Evolutionary conservation across 2,888 invertebrate genomes (phyloP).

Genomic region (Apodemia mormo): DNA sequence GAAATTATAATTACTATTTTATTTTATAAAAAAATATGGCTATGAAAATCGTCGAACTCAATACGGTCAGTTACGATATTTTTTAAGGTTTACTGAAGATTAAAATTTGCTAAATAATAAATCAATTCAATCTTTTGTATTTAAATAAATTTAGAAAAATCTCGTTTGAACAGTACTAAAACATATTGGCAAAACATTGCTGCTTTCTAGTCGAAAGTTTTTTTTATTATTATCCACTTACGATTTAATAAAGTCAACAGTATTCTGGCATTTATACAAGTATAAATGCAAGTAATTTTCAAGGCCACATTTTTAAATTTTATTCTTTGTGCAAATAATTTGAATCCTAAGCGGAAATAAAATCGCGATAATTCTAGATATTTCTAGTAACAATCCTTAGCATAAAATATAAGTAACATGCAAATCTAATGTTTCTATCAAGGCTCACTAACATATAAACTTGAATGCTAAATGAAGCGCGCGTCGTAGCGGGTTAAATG

Average conservation of each 20-base stretch:
- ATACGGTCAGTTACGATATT: not conserved
- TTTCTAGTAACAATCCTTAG: conserved; percentile 50
- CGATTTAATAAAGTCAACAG: too few species aligned
- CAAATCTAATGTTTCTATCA: conserved; percentile 68
- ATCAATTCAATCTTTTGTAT: too few species aligned
- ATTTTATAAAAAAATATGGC: not conserved
- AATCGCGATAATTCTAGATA: conserved; percentile 54
- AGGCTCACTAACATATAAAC: conserved; percentile 67
- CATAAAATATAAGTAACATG: conserved; percentile 62
- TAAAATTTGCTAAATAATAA: too few species aligned
- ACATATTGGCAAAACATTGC: too few species aligned
- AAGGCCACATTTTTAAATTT: conserved; percentile 41
- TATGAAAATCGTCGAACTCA: not conserved
- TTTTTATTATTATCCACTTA: too few species aligned
- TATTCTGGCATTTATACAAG: too few species aligned
- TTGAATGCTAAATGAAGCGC: conserved; percentile 76
- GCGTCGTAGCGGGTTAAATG: conserved; percentile 72
- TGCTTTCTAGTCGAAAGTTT: too few species aligned
- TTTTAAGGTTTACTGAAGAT: too few species aligned
- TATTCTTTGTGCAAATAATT: conserved; percentile 64
- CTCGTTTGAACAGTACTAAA: too few species aligned
- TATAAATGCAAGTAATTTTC: not conserved
- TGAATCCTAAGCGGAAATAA: conserved; percentile 62
- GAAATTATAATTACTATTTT: conserved; percentile 40
- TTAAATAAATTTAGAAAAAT: too few species aligned